A percentile compares a stretch with the other conserved stretches of the same genome.
Conservation (phyloP, 2,888 invertebrate species). For the Lydus trimaculatus region DNA sequence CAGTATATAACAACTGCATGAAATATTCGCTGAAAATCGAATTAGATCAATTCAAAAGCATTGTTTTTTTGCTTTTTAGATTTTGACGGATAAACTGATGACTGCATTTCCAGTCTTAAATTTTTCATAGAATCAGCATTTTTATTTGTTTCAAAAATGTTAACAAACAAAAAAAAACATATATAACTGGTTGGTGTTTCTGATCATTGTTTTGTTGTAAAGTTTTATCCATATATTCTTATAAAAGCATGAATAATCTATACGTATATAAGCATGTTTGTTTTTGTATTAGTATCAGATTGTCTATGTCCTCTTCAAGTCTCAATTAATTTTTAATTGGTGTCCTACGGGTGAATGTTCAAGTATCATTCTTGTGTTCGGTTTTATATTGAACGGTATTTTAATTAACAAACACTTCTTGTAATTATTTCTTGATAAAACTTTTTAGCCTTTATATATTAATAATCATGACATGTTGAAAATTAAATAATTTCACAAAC, state of each 20-base stretch:
- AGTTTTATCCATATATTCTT: slow-evolving; percentile 9
- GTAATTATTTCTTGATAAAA: slow-evolving; percentile 28
- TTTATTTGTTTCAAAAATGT: too few relatives aligned
- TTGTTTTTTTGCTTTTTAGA: too few relatives aligned
- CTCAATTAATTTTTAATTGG: slow-evolving; percentile 35
- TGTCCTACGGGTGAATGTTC: slow-evolving; percentile 34
- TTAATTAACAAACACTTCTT: slow-evolving; percentile 33
- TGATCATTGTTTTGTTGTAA: neutral
- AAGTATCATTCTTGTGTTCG: slow-evolving; percentile 29
- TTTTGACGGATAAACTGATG: too few relatives aligned
- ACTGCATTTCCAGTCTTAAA: too few relatives aligned
- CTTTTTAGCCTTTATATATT: slow-evolving; percentile 27
- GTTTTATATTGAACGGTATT: slow-evolving; percentile 29
- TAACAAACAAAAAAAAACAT: too few relatives aligned
- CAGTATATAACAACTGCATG: too few relatives aligned
- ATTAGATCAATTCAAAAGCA: too few relatives aligned
- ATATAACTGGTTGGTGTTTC: too few relatives aligned
- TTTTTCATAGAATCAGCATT: too few relatives aligned
- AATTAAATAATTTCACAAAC: neutral
- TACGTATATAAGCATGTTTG: slow-evolving; percentile 6
- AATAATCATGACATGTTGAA: slow-evolving; percentile 22
- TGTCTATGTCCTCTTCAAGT: slow-evolving; percentile 26
- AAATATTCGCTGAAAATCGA: too few relatives aligned
- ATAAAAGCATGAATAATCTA: too few relatives aligned
- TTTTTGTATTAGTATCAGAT: slow-evolving; percentile 17